phyloP scores from a whole-genome alignment of 2,113 vertebrate genomes.

The Heterotis niloticus region DNA sequence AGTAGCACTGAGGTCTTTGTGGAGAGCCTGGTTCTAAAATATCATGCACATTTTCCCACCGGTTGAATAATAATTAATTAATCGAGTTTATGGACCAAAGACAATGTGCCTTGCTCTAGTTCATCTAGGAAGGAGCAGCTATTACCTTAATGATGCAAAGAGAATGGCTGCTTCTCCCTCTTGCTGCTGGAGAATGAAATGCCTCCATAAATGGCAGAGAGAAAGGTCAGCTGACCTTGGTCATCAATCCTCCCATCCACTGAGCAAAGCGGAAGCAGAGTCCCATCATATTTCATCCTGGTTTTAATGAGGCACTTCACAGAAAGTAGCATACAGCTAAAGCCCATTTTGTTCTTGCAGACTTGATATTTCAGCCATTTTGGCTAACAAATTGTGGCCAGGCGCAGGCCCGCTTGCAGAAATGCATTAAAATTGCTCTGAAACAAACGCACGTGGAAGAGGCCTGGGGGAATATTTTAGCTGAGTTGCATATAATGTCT shows the following conservation, averaged over 20 bases:
- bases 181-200: background rate
- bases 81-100: slow-evolving; percentile 38
- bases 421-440: too few species aligned
- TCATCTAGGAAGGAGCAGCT: too few species aligned
- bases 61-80: slow-evolving; percentile 52
- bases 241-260: background rate
- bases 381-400: background rate
- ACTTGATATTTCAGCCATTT: background rate
- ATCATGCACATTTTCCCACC: slow-evolving; percentile 50
- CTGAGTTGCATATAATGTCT: too few species aligned
- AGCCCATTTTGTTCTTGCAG: background rate
- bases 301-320: background rate
- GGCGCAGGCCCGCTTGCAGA: too few species aligned
- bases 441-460: too few species aligned
- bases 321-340: background rate
- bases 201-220: background rate
- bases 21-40: background rate
- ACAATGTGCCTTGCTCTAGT: slow-evolving; percentile 19
- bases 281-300: background rate
- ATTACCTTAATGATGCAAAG: slow-evolving; percentile 9
- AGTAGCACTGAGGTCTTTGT: background rate
- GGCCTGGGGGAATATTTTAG: too few species aligned
- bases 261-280: background rate
- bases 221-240: background rate
- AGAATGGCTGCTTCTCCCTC: background rate